phyloP scores from a whole-genome alignment of 2,888 invertebrate species.

The Biston betularia region DNA sequence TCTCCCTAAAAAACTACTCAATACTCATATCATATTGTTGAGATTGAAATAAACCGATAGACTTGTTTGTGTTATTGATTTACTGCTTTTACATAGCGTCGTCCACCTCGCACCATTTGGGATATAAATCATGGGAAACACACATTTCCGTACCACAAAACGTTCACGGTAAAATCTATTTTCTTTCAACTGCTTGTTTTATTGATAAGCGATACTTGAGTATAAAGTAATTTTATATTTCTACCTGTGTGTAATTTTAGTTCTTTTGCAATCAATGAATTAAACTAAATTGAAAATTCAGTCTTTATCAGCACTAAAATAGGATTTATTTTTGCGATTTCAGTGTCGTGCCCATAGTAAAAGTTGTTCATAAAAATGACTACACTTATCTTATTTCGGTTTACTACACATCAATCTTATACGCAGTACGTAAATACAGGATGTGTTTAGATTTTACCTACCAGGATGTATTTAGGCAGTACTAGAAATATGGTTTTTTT shows the following conservation, averaged over 20 bases:
- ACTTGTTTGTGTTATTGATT: slow-evolving; percentile 8
- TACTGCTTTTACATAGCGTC: slow-evolving; percentile 19
- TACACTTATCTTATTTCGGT: too few relatives aligned
- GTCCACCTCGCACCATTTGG: slow-evolving; percentile 61
- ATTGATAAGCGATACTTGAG: slow-evolving; percentile 58
- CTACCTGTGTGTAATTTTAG: not conserved
- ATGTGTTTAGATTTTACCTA: too few relatives aligned
- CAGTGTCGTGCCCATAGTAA: too few relatives aligned
- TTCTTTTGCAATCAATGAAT: not conserved
- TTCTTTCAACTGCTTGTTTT: slow-evolving; percentile 65
- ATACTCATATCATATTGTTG: not conserved
- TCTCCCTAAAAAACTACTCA: too few relatives aligned
- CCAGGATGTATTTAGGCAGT: too few relatives aligned
- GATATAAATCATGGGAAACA: slow-evolving; percentile 83
- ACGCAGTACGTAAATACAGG: too few relatives aligned
- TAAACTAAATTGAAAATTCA: too few relatives aligned
- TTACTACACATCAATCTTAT: too few relatives aligned
- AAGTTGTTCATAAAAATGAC: too few relatives aligned
- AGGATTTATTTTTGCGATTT: too few relatives aligned
- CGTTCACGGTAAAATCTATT: slow-evolving; percentile 74
- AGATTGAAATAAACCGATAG: not conserved
- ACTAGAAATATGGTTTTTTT: too few relatives aligned
- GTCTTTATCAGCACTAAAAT: too few relatives aligned
- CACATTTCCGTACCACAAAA: slow-evolving; percentile 82
- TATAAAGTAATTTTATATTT: not conserved